A percentile compares a stretch with the other conserved stretches of the same genome.
These are phyloP conservation scores for Orchesella cincta DNA, from an alignment of 1,140 invertebrate genomes.

Conservation along the genomic window DNA sequence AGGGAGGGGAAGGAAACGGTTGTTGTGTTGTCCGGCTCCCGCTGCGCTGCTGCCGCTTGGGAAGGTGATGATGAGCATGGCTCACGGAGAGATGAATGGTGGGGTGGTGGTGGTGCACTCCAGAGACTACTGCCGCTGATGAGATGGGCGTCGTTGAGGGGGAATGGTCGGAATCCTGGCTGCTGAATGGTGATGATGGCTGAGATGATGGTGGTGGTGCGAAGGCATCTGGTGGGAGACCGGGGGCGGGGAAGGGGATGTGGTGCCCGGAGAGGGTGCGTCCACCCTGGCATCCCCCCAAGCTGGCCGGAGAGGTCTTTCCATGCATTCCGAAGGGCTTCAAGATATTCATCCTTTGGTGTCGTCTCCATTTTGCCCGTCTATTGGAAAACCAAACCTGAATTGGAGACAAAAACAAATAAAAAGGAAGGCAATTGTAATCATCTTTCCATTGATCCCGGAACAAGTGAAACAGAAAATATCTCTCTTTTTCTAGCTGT, in stretches of 20 bases:
- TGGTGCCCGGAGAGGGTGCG: conserved; percentile 61
- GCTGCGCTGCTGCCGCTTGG: conserved; percentile 20
- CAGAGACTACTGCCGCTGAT: conserved; percentile 32
- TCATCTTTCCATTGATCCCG: conserved; percentile 20
- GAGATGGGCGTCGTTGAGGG: conserved; percentile 38
- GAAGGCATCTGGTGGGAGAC: conserved; percentile 54
- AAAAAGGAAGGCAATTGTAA: conserved; percentile 26
- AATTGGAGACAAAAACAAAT: conserved; percentile 52
- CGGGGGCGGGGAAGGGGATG: conserved; percentile 59
- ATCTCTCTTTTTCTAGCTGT: no score
- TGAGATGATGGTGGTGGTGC: conserved; percentile 51
- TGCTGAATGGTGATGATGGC: conserved; percentile 53
- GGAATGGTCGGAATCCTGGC: conserved; percentile 52
- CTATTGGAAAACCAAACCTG: conserved; percentile 99
- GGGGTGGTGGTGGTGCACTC: conserved; percentile 31
- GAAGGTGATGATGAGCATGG: conserved; percentile 23
- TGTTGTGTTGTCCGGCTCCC: conserved; percentile 53
- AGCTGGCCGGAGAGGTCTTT: conserved; percentile 50
- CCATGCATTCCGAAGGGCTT: conserved; percentile 67
- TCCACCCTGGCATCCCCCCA: conserved; percentile 41
- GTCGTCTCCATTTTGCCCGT: conserved; percentile 94
- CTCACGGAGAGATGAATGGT: conserved; percentile 4
- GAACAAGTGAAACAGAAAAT: no score
- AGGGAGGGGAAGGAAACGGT: conserved; percentile 41
- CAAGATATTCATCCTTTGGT: conserved; percentile 89